Conservation (phyloP, 2,797 vertebrate genomes). For the Emys orbicularis region DNA sequence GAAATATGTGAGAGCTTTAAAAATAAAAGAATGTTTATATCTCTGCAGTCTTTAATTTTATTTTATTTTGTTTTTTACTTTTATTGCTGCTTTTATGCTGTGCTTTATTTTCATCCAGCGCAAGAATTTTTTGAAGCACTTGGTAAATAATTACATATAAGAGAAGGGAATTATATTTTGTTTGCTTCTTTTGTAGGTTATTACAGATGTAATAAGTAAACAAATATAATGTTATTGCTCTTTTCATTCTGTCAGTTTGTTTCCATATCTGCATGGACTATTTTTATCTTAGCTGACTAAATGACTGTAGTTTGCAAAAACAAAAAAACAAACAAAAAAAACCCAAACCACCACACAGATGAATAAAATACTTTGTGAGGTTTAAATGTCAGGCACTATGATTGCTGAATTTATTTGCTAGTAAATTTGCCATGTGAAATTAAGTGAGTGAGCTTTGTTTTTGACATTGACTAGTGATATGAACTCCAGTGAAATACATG, state of each 20-base stretch:
- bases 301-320: conserved; percentile 51
- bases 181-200: conserved; percentile 48
- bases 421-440: conserved; percentile 80
- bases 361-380: conserved; percentile 2
- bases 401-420: conserved; percentile 69
- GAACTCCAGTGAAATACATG: conserved; percentile 45
- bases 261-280: conserved; percentile 37
- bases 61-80: neutral
- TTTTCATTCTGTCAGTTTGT: conserved; percentile 56
- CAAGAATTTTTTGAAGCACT: conserved; percentile 23
- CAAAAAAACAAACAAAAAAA: neutral
- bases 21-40: conserved; percentile 38
- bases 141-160: neutral
- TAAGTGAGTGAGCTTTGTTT: conserved; percentile 78
- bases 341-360: neutral
- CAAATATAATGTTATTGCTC: neutral
- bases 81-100: neutral
- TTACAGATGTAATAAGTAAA: neutral
- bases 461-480: conserved; percentile 64
- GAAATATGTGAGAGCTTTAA: neutral
- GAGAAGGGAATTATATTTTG: conserved; percentile 23
- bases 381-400: conserved; percentile 37
- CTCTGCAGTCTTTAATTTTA: neutral
- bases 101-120: conserved; percentile 30
- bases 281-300: conserved; percentile 20